Evolutionary conservation across 2,888 invertebrate species (phyloP), one percentile per base, ranked within the genome.

Genomic region (Lithophane semibrunnea): DNA sequence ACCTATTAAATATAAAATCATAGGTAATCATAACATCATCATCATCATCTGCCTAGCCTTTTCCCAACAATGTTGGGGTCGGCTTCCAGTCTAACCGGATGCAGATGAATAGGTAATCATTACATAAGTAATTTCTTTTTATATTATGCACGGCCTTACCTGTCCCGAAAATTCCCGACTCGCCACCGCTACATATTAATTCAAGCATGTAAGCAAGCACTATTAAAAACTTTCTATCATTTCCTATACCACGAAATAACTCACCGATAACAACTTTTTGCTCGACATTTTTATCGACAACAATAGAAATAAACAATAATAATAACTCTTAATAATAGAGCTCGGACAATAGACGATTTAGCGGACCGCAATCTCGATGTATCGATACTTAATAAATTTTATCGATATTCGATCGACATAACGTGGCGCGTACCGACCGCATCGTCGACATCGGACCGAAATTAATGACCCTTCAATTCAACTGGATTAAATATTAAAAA

Each of bases 371-470:
- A 80, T 83, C 65, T 69, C 73, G 58, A 54, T 80, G 79, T 82
- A 88, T 89, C 89, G 69, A 82, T 56, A 69, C 68, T 84, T 84
- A 82, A 88, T 88, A 88, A 82, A 86, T 89, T 84, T 75, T 68
- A 89, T 86, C 88, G 88, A 89, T 84, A 81, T 73, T 78, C 89
- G 79, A 58, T 83, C 81, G 79, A 82, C 69, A 82, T 75, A 75
- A 79, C 82, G 79, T 82, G 73, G 76, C 63, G 73, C 52, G 61
- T 60, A 37, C 68, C 18, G 54, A 73, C 78, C 77, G 49, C 75
- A 86, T 69, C 77, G 85, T 65, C 77, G 87, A 87, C 79, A 79
- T 84, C 67, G 71, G 65, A 16, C 74, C 74, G 37, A 83, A 79
- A 87, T 89, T 83, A 89, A 88, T 86, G 88, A 77, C 84, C 81